Evolutionary conservation across 2,888 invertebrate species (phyloP), one percentile per base, ranked within the genome.

Genomic region (Drosophila phalerata): DNA sequence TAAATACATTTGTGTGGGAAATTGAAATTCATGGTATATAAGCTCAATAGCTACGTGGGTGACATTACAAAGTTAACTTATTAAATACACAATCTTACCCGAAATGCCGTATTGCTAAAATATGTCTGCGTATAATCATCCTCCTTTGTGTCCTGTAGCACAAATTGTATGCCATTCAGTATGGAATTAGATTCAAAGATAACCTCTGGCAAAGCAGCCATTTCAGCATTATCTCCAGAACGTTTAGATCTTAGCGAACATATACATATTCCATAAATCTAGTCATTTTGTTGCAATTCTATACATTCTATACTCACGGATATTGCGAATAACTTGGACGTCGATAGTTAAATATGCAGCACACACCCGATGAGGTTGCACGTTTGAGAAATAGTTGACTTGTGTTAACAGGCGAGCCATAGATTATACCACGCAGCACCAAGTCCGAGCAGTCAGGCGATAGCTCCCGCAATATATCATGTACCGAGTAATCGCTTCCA

Each of bases 271-370:
- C 1, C 34, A 13, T 34, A 34, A 13, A 11, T 5, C 34, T 13
- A 0, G 3, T 13, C 34, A 13, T 5, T 11, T 3, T 9, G 3
- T 32, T 10, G 32, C 28, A 28, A 8, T 1, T 28, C 28, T 8
- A 3, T 2, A 5, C 25, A 25, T 25, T 38, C 28, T 2, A 10
- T 9, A 25, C 89, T 85, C 76, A 92, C 92, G 57, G 65, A 76
- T 85, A 65, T 32, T 45, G 62, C 3, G 76, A 71, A 48, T 86
- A 82, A 56, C 81, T 88, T 0, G 74, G 72, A 2, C 92, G 71
- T 4, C 81, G 73, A 49, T 92, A 91, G 66, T 92, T 92, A 63
- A 92, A 92, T 65, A 91, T 81, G 74, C 92, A 92, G 56, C 92
- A 92, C 13, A 85, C 79, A 64, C 92, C 89, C 3, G 89, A 71